Base-by-base conservation (phyloP, 2,113 vertebrate genomes). In the Rattus norvegicus region DNA sequence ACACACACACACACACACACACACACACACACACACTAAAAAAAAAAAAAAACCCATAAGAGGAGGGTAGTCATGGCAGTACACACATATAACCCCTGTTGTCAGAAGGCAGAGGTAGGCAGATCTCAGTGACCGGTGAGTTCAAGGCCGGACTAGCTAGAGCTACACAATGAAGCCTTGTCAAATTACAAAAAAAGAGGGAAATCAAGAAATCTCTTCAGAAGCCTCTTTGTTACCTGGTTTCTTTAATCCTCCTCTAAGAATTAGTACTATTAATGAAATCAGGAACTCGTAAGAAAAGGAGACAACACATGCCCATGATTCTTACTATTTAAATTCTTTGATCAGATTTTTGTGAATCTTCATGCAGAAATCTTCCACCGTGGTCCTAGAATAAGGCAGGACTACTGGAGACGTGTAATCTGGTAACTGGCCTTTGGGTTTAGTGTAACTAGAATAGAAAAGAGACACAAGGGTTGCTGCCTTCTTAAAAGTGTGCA, bases 301-400 rank as follows among this genome's bases (percentile, higher is more conserved):
- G 61, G 24, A 4, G 67, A 39, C 2, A 73, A 52, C 16, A 87
- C 47, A 19, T 39, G 24, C 43, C 54, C 80, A 7, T 14, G 49
- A 90, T 97, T 99, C 99, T 99, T 98, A 99, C 99, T 99, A 99
- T 97, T 99, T 99, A 2, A 99, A 99, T 97, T 99, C 99, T 98
- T 99, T 99, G 96, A 99, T 99, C 83, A 99, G 99, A 97, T 99
- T 99, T 98, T 99, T 99, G 98, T 99, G 99, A 96, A 99, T 99
- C 98, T 99, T 99, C 96, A 99, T 98, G 98, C 99, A 99, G 98
- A 99, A 99, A 96, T 99, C 99, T 89, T 99, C 99, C 39, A 99
- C 99, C 0, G 99, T 91, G 5, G 99, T 99, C 96, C 98, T 98
- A 33, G 97, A 99, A 26, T 99, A 98, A 77, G 99, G 99, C 72